These are phyloP conservation scores for Melitaea athalia DNA, from an alignment of 2,888 invertebrate genomes.

Conservation along the genomic window DNA sequence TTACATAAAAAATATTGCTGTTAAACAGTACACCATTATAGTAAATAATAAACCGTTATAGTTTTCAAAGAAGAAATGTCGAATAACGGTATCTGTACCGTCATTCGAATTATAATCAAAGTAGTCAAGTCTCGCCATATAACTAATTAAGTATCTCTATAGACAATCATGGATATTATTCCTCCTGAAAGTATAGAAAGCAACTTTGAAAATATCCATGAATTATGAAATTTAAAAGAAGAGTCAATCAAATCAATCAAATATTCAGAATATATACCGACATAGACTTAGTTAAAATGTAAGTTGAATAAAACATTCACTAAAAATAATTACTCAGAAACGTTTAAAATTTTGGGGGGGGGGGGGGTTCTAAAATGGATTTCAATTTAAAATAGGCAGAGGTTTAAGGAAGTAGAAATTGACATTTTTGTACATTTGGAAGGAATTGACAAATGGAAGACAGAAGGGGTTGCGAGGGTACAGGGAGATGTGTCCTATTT, in stretches of 20 bases:
- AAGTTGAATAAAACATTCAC: background rate
- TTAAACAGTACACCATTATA: no score
- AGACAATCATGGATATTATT: no score
- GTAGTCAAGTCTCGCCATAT: no score
- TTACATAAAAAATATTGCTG: no score
- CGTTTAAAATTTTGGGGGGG: slow-evolving; percentile 9
- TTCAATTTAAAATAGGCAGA: slow-evolving; percentile 16
- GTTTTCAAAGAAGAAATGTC: background rate
- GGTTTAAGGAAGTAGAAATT: slow-evolving; percentile 68
- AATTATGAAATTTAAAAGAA: background rate
- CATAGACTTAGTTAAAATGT: background rate
- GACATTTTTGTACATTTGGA: slow-evolving; percentile 78
- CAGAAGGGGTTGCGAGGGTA: slow-evolving; percentile 57
- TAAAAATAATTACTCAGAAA: background rate
- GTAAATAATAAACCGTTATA: no score
- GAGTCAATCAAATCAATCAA: background rate
- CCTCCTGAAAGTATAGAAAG: no score
- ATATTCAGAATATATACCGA: background rate
- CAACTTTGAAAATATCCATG: no score
- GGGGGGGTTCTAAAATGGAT: background rate
- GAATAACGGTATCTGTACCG: background rate
- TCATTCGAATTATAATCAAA: no score
- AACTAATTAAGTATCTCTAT: no score
- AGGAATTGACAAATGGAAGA: slow-evolving; percentile 81
- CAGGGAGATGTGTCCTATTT: slow-evolving; percentile 3